Conservation (phyloP, 2,797 vertebrate species). For the Acropternis orthonyx region DNA sequence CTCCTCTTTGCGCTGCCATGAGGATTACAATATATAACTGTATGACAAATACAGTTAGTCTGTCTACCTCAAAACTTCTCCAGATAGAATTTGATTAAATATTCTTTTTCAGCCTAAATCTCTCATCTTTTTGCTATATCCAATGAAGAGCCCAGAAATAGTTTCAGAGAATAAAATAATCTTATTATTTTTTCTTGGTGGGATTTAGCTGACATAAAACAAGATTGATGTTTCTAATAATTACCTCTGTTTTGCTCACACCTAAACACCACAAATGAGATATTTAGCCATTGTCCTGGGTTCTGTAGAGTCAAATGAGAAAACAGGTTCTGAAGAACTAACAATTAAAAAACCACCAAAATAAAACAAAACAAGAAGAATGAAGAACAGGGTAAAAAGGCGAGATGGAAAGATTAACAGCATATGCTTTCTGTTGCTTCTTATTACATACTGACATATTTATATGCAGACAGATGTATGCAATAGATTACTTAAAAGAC, state of each 20-base stretch:
- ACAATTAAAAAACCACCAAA: neutral
- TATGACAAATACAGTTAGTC: neutral
- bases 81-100: slow-evolving; percentile 1
- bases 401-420: neutral
- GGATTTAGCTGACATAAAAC: neutral
- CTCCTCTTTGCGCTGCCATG: neutral
- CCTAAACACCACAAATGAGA: neutral
- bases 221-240: neutral
- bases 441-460: neutral
- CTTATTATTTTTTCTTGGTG: neutral
- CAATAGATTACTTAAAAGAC: neutral
- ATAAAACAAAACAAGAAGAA: neutral
- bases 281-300: neutral
- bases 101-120: neutral
- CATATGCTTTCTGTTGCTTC: neutral
- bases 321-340: neutral
- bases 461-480: neutral
- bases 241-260: neutral
- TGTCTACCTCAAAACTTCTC: neutral
- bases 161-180: neutral
- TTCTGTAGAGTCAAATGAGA: neutral
- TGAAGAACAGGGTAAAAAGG: rapidly evolving
- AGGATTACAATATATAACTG: neutral
- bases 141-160: neutral
- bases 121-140: neutral